Conservation (phyloP, 1,140 invertebrate genomes). For the Drosophila repleta region DNA sequence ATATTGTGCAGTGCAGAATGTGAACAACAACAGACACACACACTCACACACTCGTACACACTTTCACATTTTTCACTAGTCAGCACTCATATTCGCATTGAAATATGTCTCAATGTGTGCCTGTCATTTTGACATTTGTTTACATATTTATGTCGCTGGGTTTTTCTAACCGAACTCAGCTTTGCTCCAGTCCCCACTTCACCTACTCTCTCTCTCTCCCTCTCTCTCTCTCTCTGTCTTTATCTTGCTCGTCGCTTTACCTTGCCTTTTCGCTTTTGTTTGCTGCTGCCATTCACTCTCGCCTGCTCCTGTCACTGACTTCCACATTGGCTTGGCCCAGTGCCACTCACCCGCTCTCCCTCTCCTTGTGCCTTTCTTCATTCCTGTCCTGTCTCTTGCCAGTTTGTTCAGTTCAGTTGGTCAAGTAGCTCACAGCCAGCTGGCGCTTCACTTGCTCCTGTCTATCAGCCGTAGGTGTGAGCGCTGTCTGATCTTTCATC, state of each 20-base stretch:
- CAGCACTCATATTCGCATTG: constrained; percentile 48
- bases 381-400: constrained; percentile 22
- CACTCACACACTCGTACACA: neutral
- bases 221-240: constrained; percentile 9
- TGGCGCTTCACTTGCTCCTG: constrained; percentile 30
- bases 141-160: constrained; percentile 79
- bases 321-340: constrained; percentile 7
- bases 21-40: constrained; percentile 66
- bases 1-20: constrained; percentile 64
- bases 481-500: constrained; percentile 78
- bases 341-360: no score
- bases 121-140: constrained; percentile 83
- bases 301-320: constrained; percentile 49
- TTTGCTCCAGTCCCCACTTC: no score
- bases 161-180: constrained; percentile 40
- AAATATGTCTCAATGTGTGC: constrained; percentile 31
- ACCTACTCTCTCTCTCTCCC: constrained; percentile 8
- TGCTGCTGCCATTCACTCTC: constrained; percentile 72
- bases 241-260: constrained; percentile 8
- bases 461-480: constrained; percentile 61
- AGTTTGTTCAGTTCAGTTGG: constrained; percentile 14
- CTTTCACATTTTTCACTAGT: constrained; percentile 30
- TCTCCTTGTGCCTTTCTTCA: neutral
- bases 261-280: constrained; percentile 35
- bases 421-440: constrained; percentile 13